Evolutionary conservation across 1,140 invertebrate species (phyloP).

Genomic region (Planococcus citri): DNA sequence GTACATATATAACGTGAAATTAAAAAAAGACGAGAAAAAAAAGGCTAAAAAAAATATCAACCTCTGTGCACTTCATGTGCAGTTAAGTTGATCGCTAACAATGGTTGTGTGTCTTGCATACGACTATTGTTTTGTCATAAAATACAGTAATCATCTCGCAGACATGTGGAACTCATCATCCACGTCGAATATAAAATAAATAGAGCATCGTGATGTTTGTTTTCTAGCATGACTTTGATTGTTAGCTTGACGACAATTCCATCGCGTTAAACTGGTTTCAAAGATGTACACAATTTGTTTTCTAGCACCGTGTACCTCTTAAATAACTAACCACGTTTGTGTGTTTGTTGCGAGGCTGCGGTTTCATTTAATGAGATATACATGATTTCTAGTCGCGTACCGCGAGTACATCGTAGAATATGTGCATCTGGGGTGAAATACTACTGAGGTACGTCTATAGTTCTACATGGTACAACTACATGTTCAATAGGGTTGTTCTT

Average conservation of each 20-base stretch:
- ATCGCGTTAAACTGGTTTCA: conserved; percentile 2
- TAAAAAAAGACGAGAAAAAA: background rate
- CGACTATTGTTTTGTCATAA: background rate
- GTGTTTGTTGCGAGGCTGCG: background rate
- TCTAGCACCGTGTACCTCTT: background rate
- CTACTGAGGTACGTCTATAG: no score
- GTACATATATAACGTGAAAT: no score
- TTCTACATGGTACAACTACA: no score
- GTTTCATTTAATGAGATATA: background rate
- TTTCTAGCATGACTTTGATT: background rate
- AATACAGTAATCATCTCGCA: conserved; percentile 2
- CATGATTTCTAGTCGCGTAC: background rate
- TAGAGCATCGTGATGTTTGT: conserved; percentile 2
- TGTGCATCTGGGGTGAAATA: background rate
- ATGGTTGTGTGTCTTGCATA: background rate
- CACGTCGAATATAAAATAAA: background rate
- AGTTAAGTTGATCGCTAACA: background rate
- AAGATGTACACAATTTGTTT: background rate
- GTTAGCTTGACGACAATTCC: conserved; percentile 6
- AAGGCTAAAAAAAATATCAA: background rate
- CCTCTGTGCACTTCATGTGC: background rate
- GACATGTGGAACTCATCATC: conserved; percentile 2
- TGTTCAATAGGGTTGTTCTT: no score
- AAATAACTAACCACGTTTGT: background rate
- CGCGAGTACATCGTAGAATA: no score